Base-by-base conservation (phyloP, 1,140 invertebrate species). In the Phymastichus coffea region DNA sequence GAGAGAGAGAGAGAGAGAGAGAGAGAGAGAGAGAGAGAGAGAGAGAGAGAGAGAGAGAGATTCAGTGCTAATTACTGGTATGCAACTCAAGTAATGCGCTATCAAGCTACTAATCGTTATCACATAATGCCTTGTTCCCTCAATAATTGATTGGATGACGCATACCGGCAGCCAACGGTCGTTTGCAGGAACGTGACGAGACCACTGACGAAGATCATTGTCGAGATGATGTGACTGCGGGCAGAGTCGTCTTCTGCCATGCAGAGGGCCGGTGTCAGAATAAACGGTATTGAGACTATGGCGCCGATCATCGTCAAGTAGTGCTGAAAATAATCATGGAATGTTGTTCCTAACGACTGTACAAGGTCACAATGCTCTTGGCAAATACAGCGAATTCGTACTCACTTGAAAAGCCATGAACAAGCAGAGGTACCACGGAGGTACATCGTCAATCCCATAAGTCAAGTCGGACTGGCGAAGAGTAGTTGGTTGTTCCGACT, bases 221-320 rank as follows among this genome's bases (percentile, higher is more conserved):
- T 94, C 0, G 89, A 91, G 57, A 94, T 91, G 20, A 96, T 88
- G 67, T 92, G 84, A 61, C 86, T 89, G 41, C 87, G 80, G n/a
- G 88, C 85, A 0, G 90, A 88, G 75, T 92, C 88, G 37, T 88
- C 84, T 57, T 90, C 86, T 1, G 81, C 82, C 85, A 96, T 93
- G 73, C 93, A 95, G 2, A 95, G 79, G 0, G 87, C 85, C 2
- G 89, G 88, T 14, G 89, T 88, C 35, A 95, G 72, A 38, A 95
- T 87, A 63, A 94, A 91, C 0, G 92, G 92, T 57, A 92, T 91
- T 1, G 90, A 87, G 0, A 94, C 88, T 25, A 92, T 93, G 0
- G 89, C 89, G 0, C 91, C 91, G 33, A 94, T 91, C 89, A 94
- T 92, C 0, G 91, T 92, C 54, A 94, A 74, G 71, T 93, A 94